phyloP scores from a whole-genome alignment of 1,140 invertebrate species.

The Apocrypta bakeri region DNA sequence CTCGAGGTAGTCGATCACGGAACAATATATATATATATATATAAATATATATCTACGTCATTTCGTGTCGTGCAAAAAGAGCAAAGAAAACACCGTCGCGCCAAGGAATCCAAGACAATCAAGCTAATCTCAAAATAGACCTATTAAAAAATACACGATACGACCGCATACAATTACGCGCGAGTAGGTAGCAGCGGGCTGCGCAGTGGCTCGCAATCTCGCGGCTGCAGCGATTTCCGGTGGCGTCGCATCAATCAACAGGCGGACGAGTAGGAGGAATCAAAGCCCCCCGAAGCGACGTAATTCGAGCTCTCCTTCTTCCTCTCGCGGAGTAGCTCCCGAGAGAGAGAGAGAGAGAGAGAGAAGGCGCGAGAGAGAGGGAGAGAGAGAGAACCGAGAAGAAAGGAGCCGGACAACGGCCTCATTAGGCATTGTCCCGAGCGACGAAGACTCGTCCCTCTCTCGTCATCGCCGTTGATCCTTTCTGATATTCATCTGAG shows the following conservation, averaged over 20 bases:
- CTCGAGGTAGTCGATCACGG: neutral
- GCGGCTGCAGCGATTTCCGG: constrained; percentile 33
- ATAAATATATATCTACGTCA: no score
- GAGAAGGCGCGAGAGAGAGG: no score
- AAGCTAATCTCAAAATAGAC: constrained; percentile 23
- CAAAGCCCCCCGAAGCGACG: constrained; percentile 31
- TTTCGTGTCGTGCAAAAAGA: neutral
- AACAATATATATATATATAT: no score
- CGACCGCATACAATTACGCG: constrained; percentile 29
- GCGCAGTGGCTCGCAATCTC: constrained; percentile 27
- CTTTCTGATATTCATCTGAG: neutral
- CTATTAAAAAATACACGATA: constrained; percentile 8
- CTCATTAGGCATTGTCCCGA: constrained; percentile 44
- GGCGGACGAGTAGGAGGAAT: neutral
- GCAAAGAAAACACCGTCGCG: neutral
- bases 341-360: no score
- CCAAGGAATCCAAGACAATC: neutral
- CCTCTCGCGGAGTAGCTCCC: constrained; percentile 1
- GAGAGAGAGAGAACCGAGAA: neutral
- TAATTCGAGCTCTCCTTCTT: constrained; percentile 36
- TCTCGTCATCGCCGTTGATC: neutral
- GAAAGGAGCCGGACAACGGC: constrained; percentile 19
- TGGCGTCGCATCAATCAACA: constrained; percentile 38
- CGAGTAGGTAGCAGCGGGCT: neutral
- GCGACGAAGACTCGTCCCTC: neutral